Evolutionary conservation across 2,113 vertebrate species (phyloP).

Genomic region (Lepus americanus): DNA sequence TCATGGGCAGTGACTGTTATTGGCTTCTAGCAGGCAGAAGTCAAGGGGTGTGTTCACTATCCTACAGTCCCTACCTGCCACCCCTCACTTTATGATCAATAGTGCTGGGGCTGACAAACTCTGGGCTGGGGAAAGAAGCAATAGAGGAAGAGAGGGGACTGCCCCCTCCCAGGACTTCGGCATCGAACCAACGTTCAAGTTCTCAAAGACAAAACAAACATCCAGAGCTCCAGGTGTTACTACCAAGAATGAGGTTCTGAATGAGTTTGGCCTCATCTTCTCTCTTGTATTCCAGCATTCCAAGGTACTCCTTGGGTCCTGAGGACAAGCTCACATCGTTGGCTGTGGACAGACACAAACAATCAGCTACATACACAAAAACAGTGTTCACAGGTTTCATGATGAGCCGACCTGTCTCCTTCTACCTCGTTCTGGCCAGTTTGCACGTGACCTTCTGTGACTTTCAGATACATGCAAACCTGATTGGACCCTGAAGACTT

Average conservation of each 20-base stretch:
- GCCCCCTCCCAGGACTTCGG: neutral
- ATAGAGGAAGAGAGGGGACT: neutral
- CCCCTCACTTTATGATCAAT: neutral
- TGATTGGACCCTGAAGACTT: neutral
- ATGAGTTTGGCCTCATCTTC: slow-evolving; percentile 94
- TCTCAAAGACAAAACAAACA: neutral
- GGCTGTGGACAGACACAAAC: slow-evolving; percentile 84
- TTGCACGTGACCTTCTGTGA: neutral
- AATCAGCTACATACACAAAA: slow-evolving; percentile 30
- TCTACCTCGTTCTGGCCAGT: neutral
- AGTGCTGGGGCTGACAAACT: neutral
- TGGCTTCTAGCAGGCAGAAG: neutral
- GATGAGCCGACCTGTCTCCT: neutral
- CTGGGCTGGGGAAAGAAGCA: neutral
- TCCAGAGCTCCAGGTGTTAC: neutral
- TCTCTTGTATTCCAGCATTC: slow-evolving; percentile 96
- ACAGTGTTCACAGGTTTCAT: neutral
- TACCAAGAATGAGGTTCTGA: slow-evolving; percentile 95
- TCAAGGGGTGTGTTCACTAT: neutral
- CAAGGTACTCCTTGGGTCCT: slow-evolving; percentile 92
- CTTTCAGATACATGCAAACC: neutral
- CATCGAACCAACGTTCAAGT: neutral
- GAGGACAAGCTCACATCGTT: slow-evolving; percentile 81
- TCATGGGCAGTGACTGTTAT: neutral
- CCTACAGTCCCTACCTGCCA: neutral